Base-by-base conservation (phyloP, 2,797 vertebrate genomes). In the Parauchenoglanis ngamensis region DNA sequence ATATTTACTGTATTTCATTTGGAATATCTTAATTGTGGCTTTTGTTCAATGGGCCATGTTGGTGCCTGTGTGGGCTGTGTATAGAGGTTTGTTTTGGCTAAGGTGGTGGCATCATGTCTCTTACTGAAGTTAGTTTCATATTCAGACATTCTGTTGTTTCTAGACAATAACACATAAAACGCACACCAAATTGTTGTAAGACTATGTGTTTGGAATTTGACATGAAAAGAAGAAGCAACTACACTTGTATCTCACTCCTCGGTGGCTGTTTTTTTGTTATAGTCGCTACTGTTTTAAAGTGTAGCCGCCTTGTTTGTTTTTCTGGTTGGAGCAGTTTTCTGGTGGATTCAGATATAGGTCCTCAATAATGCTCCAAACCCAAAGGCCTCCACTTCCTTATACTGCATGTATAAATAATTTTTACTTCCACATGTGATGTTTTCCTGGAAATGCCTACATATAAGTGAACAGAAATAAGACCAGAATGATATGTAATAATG, bases 1-100 rank as follows among this genome's bases (percentile, higher is more conserved):
- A 15, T 15, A 67, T 67, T 67, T 67, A 15, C 15, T 67, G 28
- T 4, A 31, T 67, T 31, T 67, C 65, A 70, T 40, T 70, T 70
- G 28, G 7, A 70, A 31, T 21, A 19, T 31, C 31, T 70, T 40
- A 40, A 70, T 70, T 28, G 15, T 40, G 40, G 12, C 28, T 72
- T 72, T 40, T 72, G 7, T 75, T 75, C 10, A 2, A 12, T 75
- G 23, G 21, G 40, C 72, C 72, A 12, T 75, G 72, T 46, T 49
- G 44, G 40, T 49, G 23, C 72, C 72, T 56, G 75, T 31, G 49
- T 56, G 28, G 75, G 75, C 17, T 31, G 49, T 77, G 49, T 77
- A 40, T 31, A 54, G 7, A 21, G 49, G 52, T 78, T 78, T 78
- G 76, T 78, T 78, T 78, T 52, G 46, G 67, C 31, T 70, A 70